Percentiles rank a stretch among this genome's conserved stretches.
phyloP scores from a whole-genome alignment of 2,113 vertebrate species.

The Corynorhinus townsendii region DNA sequence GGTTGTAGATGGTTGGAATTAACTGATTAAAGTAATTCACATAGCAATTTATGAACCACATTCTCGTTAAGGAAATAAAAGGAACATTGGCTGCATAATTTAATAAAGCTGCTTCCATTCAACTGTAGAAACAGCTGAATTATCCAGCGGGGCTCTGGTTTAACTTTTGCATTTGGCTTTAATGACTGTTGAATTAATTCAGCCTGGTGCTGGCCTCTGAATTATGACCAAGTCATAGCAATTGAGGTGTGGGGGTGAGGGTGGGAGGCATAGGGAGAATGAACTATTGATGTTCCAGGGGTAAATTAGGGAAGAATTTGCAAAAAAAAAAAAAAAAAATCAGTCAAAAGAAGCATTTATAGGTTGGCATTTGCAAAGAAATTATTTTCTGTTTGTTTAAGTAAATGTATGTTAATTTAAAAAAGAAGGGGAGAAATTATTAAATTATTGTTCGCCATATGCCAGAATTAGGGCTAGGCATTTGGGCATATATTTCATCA shows the following conservation, averaged over 20 bases:
- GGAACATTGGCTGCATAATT: neutral
- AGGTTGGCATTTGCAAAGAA: slow-evolving; percentile 2
- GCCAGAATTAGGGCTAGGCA: neutral
- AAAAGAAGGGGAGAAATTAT: neutral
- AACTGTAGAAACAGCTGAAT: neutral
- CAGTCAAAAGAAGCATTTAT: neutral
- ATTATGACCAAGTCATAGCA: neutral
- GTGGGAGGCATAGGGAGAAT: accelerated
- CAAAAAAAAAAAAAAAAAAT: neutral
- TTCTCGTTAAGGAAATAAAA: slow-evolving; percentile 8
- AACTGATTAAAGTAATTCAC: neutral
- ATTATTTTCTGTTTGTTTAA: slow-evolving; percentile 4
- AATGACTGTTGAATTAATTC: neutral
- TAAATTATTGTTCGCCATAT: neutral
- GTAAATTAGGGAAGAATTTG: neutral
- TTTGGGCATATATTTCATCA: neutral
- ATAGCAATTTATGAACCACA: neutral
- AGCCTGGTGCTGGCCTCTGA: neutral
- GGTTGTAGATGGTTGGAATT: neutral
- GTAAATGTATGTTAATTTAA: neutral
- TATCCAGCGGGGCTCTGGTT: neutral
- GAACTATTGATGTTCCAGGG: neutral
- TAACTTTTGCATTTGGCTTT: slow-evolving; percentile 1
- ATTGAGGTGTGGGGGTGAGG: neutral
- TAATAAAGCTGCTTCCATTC: slow-evolving; percentile 9